phyloP scores from a whole-genome alignment of 2,113 vertebrate species.

The Tragelaphus buxtoni region DNA sequence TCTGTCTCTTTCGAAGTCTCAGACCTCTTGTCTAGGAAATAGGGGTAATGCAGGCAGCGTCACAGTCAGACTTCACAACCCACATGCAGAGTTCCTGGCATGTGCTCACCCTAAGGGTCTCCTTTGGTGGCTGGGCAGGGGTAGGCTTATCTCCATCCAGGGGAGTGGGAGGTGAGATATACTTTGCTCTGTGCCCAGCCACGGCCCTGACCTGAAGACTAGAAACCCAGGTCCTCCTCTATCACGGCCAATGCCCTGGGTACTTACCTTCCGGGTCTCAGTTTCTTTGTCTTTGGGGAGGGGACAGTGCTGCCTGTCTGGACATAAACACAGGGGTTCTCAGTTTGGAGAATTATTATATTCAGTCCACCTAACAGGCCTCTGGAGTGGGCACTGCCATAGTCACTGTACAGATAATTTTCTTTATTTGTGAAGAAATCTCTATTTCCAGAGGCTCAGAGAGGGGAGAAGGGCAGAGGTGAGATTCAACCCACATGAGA shows the following conservation, averaged over 20 bases:
- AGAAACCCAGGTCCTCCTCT: background rate
- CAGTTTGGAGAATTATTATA: background rate
- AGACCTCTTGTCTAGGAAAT: background rate
- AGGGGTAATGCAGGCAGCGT: background rate
- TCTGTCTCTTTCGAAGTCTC: background rate
- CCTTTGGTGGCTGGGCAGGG: background rate
- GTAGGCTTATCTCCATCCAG: background rate
- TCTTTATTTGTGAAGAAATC: background rate
- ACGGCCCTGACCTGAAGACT: background rate
- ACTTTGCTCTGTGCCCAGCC: background rate
- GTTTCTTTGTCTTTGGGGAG: background rate
- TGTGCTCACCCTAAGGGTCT: background rate
- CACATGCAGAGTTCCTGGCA: accelerated
- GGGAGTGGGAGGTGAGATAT: background rate
- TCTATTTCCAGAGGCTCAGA: background rate
- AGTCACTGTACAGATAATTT: background rate
- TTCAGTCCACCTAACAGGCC: no score
- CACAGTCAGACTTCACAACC: background rate
- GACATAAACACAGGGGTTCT: background rate
- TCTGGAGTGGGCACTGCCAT: background rate
- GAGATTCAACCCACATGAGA: background rate
- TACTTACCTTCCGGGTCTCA: background rate
- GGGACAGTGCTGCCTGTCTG: background rate
- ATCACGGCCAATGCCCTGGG: background rate
- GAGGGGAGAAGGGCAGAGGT: background rate